Evolutionary conservation across 2,113 vertebrate genomes (phyloP), one percentile per base, ranked within the genome.

Genomic region (Heterochromis multidens): DNA sequence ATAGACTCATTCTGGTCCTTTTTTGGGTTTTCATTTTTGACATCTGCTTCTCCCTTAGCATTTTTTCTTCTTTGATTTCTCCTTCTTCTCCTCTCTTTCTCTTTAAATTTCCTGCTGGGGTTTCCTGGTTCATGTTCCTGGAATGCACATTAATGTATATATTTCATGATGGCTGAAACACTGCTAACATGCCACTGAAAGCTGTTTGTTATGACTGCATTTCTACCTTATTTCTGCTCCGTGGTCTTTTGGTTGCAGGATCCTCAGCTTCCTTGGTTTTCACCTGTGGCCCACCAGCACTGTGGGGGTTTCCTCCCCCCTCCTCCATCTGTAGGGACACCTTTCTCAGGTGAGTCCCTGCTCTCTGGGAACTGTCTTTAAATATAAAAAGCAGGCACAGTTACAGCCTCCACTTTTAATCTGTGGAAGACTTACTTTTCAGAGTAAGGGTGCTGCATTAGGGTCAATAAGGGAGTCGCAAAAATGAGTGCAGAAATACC

Each of bases 271-370:
- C 17, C 59, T 60, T 62, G 72, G 16, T n/a, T 21, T 21, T 67
- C n/a, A 2, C 54, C 57, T 56, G 54, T 1, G 88, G 19, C 27
- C 43, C 80, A 1, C 54, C 3, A 6, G 58, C 2, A 4, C 56
- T 5, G 63, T 6, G 63, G 31, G 2, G 25, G 13, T 52, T 23
- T 67, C 46, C 81, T 29, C 37, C 29, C 10, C 59, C 81, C 6
- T 58, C 43, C 74, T 92, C 89, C 93, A 94, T 94, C 59, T 80
- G 11, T 4, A 37, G 59, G 31, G 60, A 31, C 31, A 54, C 19
- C 19, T 27, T 17, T 60, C 23, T 49, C n/a, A 6, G 56, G 78
- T 80, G 46, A 40, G 63, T 49, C 86, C 56, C 52, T 54, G 46
- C 60, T 21, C 33, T 61, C 25, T 2, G 10, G 7, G 4, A 5